phyloP scores from a whole-genome alignment of 2,888 invertebrate species.

The Pachliopta kotzebuea region DNA sequence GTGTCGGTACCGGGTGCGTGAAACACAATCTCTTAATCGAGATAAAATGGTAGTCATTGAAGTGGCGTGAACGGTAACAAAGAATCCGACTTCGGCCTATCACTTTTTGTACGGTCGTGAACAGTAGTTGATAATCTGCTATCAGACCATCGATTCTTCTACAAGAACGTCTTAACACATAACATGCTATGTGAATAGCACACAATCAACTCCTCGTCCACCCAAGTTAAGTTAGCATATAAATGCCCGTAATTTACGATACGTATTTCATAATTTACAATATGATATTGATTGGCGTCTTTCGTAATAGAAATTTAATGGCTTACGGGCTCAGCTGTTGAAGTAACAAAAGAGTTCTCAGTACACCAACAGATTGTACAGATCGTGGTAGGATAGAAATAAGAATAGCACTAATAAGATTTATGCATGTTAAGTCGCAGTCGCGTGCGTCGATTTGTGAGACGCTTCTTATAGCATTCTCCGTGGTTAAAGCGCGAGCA shows the following conservation, averaged over 20 bases:
- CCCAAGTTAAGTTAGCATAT: slow-evolving; percentile 47
- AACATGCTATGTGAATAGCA: slow-evolving; percentile 59
- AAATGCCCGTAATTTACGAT: slow-evolving; percentile 26
- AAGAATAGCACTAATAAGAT: slow-evolving; percentile 75
- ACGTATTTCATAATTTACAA: slow-evolving; percentile 53
- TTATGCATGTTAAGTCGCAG: slow-evolving; percentile 71
- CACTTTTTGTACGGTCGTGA: slow-evolving; percentile 57
- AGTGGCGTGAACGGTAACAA: slow-evolving; percentile 76
- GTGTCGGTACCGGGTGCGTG: slow-evolving; percentile 76
- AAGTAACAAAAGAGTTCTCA: slow-evolving; percentile 11
- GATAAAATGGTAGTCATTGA: slow-evolving; percentile 79
- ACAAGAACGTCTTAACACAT: slow-evolving; percentile 56
- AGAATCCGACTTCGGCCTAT: slow-evolving; percentile 70
- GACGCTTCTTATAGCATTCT: slow-evolving; percentile 63
- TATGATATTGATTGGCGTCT: slow-evolving; percentile 62
- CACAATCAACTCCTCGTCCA: slow-evolving; percentile 59
- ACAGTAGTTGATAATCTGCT: slow-evolving; percentile 61
- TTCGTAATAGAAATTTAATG: slow-evolving; percentile 53
- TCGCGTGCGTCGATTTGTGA: slow-evolving; percentile 74
- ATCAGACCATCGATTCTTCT: slow-evolving; percentile 45
- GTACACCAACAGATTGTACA: slow-evolving; percentile 62
- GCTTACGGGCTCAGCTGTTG: slow-evolving; percentile 41
- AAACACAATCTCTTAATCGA: slow-evolving; percentile 78
- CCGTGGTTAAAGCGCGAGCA: slow-evolving; percentile 51
- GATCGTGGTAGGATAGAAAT: slow-evolving; percentile 66